Evolutionary conservation across 2,113 vertebrate species (phyloP).

Genomic region (Nothobranchius furzeri): DNA sequence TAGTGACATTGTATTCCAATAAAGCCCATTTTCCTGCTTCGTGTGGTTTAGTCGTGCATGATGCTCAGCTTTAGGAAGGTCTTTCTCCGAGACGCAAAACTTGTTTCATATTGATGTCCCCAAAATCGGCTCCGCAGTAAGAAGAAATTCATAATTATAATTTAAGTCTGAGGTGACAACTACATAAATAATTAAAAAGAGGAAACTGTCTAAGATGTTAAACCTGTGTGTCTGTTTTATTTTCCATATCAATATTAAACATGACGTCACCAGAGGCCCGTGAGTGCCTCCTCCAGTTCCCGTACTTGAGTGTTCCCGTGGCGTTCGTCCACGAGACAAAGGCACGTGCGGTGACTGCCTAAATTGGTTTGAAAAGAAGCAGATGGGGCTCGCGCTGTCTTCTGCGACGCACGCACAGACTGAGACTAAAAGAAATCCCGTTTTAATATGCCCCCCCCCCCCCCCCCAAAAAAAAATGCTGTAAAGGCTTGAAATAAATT

Average conservation of each 20-base stretch:
- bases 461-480: too few relatives aligned
- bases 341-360: constrained; percentile 87
- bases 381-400: constrained; percentile 89
- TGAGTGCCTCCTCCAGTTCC: constrained; percentile 4
- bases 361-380: constrained; percentile 91
- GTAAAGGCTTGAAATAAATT: constrained; percentile 18
- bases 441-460: too few relatives aligned
- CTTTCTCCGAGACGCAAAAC: constrained; percentile 1
- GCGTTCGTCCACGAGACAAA: constrained; percentile 85
- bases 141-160: too few relatives aligned
- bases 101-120: not conserved
- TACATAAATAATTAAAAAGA: too few relatives aligned
- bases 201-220: too few relatives aligned
- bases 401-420: constrained; percentile 46
- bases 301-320: constrained; percentile 42
- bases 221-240: not conserved
- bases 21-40: constrained; percentile 35
- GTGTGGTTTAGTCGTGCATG: constrained; percentile 35
- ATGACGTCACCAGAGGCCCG: constrained; percentile 53
- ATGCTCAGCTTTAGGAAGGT: constrained; percentile 36
- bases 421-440: constrained; percentile 21
- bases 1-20: constrained; percentile 63
- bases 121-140: not conserved
- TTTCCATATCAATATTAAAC: constrained; percentile 6
- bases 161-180: too few relatives aligned